Percentiles rank a stretch among this genome's conserved stretches.
These are phyloP conservation scores for Epirrhoe alternata DNA, from an alignment of 2,888 invertebrate species.

Conservation along the genomic window DNA sequence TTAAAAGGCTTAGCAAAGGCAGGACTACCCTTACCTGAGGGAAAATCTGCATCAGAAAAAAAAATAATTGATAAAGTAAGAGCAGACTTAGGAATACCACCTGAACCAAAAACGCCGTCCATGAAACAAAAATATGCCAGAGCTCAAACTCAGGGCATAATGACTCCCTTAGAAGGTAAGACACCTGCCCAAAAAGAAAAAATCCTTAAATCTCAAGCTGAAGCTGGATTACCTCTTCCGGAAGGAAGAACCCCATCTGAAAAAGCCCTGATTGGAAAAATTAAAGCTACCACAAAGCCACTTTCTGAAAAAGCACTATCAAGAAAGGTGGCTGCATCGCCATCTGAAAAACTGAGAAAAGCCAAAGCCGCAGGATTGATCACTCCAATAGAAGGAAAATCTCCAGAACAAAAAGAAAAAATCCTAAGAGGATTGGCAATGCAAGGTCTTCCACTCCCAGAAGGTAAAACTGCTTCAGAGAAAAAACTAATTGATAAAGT, in stretches of 20 bases:
- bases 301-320: not conserved
- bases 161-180: conserved; percentile 52
- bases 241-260: conserved; percentile 48
- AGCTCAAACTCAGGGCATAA: conserved; percentile 44
- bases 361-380: conserved; percentile 32
- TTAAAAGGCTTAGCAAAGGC: conserved; percentile 46
- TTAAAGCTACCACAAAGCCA: conserved; percentile 13
- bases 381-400: conserved; percentile 43
- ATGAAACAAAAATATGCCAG: conserved; percentile 41
- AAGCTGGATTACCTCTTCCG: conserved; percentile 47
- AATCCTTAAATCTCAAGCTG: conserved; percentile 38
- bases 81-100: conserved; percentile 43
- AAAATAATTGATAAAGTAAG: conserved; percentile 45
- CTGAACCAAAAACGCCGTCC: conserved; percentile 42
- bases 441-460: conserved; percentile 41
- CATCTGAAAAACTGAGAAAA: conserved; percentile 43
- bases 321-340: not conserved
- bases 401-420: conserved; percentile 48
- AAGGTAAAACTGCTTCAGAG: conserved; percentile 47
- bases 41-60: conserved; percentile 53
- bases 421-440: conserved; percentile 46
- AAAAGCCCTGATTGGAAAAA: conserved; percentile 44
- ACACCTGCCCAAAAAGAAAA: conserved; percentile 47
- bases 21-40: conserved; percentile 53
- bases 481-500: conserved; percentile 44